Conservation (phyloP, 2,888 invertebrate genomes). For the Ptychoptera contaminata region DNA sequence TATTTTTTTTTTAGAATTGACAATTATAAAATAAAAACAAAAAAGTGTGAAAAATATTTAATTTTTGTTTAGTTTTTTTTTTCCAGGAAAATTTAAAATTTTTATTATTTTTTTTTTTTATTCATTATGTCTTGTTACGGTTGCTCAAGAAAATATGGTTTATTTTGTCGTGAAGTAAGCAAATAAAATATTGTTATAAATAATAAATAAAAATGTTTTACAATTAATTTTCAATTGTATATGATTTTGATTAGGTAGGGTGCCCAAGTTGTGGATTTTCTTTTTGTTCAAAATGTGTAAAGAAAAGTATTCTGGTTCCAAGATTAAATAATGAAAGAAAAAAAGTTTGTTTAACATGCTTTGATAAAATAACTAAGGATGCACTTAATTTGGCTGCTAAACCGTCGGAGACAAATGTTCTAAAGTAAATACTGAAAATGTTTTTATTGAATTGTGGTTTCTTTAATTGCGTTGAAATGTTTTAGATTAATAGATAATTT, state of each 20-base stretch:
- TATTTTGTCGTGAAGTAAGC: slow-evolving; percentile 58
- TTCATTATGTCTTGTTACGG: slow-evolving; percentile 37
- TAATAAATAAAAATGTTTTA: no score
- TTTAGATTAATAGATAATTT: not conserved
- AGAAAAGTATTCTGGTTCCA: slow-evolving; percentile 49
- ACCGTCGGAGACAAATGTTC: no score
- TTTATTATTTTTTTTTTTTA: no score
- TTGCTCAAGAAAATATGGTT: slow-evolving; percentile 51
- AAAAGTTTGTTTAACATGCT: slow-evolving; percentile 44
- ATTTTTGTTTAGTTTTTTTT: no score
- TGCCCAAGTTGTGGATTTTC: slow-evolving; percentile 74
- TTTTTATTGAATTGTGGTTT: no score
- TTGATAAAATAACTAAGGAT: slow-evolving; percentile 22
- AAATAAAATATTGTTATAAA: no score
- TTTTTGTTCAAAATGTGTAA: slow-evolving; percentile 67
- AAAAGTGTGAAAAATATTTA: no score
- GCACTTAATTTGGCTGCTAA: not conserved
- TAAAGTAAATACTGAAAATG: no score
- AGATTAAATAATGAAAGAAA: slow-evolving; percentile 40
- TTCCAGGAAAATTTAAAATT: no score
- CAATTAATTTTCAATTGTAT: slow-evolving; percentile 3
- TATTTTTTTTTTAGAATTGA: no score
- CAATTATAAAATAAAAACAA: no score
- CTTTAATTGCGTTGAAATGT: no score
- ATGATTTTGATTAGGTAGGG: slow-evolving; percentile 41